A percentile compares a stretch with the other conserved stretches of the same genome.
Evolutionary conservation across 2,888 invertebrate species (phyloP).

Genomic region (Drymonia ruficornis): DNA sequence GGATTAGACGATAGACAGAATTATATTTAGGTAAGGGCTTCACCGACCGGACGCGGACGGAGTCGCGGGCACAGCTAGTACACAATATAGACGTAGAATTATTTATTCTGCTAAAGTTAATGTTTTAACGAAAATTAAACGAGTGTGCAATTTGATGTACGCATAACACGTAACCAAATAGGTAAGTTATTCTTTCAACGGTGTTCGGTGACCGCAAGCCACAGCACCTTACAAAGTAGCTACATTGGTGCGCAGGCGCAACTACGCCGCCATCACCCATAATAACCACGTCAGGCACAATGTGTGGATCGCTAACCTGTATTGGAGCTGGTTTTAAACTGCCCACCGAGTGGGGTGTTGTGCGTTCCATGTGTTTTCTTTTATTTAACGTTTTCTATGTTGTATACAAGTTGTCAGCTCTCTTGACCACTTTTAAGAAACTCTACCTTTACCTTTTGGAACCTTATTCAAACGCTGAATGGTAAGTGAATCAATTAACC

Average conservation of each 20-base stretch:
- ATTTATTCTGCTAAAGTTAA: too few relatives aligned
- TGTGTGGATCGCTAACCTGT: conserved; percentile 6
- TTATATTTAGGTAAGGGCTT: too few relatives aligned
- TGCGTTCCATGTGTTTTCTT: not conserved
- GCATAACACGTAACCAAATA: not conserved
- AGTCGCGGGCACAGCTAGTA: too few relatives aligned
- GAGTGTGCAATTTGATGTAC: not conserved
- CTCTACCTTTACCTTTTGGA: not conserved
- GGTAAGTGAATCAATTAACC: too few relatives aligned
- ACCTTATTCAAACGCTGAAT: too few relatives aligned
- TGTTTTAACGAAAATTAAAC: too few relatives aligned
- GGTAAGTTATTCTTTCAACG: not conserved
- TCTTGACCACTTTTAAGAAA: not conserved
- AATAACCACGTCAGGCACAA: conserved; percentile 22
- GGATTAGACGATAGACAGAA: too few relatives aligned
- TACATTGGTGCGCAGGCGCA: not conserved
- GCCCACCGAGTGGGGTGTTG: conserved; percentile 8
- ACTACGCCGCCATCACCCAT: conserved; percentile 8
- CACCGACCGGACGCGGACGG: too few relatives aligned
- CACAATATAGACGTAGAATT: too few relatives aligned
- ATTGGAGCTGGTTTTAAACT: conserved; percentile 10
- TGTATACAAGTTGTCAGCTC: not conserved
- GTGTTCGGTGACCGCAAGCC: conserved; percentile 12
- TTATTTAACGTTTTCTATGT: not conserved
- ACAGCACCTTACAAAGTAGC: conserved; percentile 5